Evolutionary conservation across 1,140 invertebrate species (phyloP), one percentile per base, ranked within the genome.

Genomic region (Radopholus similis): DNA sequence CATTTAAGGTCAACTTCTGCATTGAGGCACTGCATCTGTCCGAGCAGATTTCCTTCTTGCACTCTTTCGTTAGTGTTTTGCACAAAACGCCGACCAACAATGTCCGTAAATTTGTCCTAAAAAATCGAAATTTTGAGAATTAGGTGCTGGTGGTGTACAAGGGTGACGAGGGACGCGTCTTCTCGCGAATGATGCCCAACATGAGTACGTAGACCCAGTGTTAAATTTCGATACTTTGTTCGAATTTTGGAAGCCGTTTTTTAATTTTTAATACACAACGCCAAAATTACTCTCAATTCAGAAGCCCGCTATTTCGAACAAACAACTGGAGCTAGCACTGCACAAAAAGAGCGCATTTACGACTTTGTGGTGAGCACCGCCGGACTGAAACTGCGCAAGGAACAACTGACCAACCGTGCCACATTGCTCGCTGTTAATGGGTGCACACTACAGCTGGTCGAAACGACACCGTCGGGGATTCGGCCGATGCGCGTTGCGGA

Each of bases 21-120:
- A 78, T 75, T 37, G 73, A 75, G 63, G 66, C 75, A 5, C 42
- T 75, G n/a, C 73, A 75, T 55, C 35, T 75, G 35, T 75, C 73
- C 9, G 72, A 74, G 55, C 72, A 73, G 63, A 59, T 73, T 15
- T 58, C 51, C n/a, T 56, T 75, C 15, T 23, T 77, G 15, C 30
- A 60, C 26, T 13, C 28, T n/a, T 54, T 75, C 11, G 40, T 78
- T 23, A 44, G 40, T 13, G 75, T 77, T 9, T 40, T 78, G 32
- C 71, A 75, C 40, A 54, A 64, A 44, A 35, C 35, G 3, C 42
- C 13, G 9, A 73, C 71, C 37, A 77, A 77, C 47, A 75, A 75
- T 66, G 68, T 75, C n/a, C n/a, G n/a, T n/a, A n/a, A n/a, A n/a
- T n/a, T n/a, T n/a, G n/a, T n/a, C n/a, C n/a, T n/a, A n/a, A n/a